Percentiles rank a stretch among this genome's conserved stretches.
These are phyloP conservation scores for Accipiter cooperii DNA, from an alignment of 2,113 vertebrate genomes.

Conservation along the genomic window DNA sequence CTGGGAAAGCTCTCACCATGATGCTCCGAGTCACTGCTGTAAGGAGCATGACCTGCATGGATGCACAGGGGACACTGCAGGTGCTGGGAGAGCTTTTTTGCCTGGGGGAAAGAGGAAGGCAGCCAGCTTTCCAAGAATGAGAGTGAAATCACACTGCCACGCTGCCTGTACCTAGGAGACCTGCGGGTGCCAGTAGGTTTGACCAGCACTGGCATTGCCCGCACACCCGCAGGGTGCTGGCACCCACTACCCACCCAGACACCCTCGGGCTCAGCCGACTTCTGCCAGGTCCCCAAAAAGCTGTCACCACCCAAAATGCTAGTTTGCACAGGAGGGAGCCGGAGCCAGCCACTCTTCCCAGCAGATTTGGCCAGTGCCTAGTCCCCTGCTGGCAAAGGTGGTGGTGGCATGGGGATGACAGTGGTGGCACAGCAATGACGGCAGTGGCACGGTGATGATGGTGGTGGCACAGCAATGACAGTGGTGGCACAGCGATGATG, in stretches of 20 bases:
- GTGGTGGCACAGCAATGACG: accelerated
- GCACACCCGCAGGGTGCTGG: background rate
- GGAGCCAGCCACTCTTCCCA: too few relatives aligned
- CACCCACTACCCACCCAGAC: background rate
- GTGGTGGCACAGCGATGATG: accelerated
- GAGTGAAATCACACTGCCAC: background rate
- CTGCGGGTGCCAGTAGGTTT: accelerated
- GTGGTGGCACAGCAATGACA: accelerated
- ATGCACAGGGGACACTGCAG: background rate
- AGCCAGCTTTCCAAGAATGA: background rate
- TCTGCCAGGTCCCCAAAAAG: background rate
- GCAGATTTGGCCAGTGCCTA: too few relatives aligned
- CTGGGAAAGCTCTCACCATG: accelerated
- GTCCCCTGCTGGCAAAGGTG: too few relatives aligned
- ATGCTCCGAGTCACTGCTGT: background rate
- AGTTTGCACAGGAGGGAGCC: background rate
- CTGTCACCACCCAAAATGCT: background rate
- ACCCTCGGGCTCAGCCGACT: accelerated
- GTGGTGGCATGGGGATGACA: accelerated
- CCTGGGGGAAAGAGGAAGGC: background rate
- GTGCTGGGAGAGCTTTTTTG: background rate
- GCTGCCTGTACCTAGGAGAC: background rate
- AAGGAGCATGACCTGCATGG: accelerated
- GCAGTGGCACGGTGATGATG: accelerated
- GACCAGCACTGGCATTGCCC: background rate